phyloP scores from a whole-genome alignment of 2,113 vertebrate species.

The Zosterops lateralis region DNA sequence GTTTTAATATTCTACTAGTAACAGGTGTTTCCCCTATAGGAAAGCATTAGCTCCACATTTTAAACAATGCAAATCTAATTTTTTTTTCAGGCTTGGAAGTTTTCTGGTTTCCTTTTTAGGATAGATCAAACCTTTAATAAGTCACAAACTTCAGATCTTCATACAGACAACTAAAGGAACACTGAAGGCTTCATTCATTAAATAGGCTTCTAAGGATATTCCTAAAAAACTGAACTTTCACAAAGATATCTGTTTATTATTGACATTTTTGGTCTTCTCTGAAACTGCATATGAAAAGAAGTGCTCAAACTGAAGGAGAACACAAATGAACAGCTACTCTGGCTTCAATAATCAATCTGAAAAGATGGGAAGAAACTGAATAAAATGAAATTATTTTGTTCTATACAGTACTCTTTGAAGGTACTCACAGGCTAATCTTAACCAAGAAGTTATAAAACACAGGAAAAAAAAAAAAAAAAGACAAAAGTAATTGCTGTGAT shows the following conservation, averaged over 20 bases:
- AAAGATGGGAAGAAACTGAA: neutral
- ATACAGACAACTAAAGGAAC: neutral
- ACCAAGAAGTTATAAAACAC: neutral
- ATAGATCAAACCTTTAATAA: neutral
- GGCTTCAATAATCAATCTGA: neutral
- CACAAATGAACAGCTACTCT: neutral
- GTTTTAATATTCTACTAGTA: slow-evolving; percentile 48
- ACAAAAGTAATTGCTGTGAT: neutral
- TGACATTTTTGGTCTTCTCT: neutral
- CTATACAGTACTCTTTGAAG: neutral
- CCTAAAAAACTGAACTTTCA: neutral
- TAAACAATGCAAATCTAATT: slow-evolving; percentile 48
- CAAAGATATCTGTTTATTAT: neutral
- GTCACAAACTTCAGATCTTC: neutral
- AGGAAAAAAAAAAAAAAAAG: neutral
- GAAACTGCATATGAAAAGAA: neutral
- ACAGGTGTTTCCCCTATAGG: slow-evolving; percentile 48
- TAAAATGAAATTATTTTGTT: neutral
- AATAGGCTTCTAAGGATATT: neutral
- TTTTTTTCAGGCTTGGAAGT: slow-evolving; percentile 10
- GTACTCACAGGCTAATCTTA: neutral
- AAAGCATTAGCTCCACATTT: slow-evolving; percentile 38
- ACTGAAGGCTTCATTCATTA: neutral
- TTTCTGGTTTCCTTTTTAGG: neutral
- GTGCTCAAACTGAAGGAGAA: neutral